Evolutionary conservation across 2,113 vertebrate genomes (phyloP), one percentile per base, ranked within the genome.

Genomic region (Bubo blakistoni): DNA sequence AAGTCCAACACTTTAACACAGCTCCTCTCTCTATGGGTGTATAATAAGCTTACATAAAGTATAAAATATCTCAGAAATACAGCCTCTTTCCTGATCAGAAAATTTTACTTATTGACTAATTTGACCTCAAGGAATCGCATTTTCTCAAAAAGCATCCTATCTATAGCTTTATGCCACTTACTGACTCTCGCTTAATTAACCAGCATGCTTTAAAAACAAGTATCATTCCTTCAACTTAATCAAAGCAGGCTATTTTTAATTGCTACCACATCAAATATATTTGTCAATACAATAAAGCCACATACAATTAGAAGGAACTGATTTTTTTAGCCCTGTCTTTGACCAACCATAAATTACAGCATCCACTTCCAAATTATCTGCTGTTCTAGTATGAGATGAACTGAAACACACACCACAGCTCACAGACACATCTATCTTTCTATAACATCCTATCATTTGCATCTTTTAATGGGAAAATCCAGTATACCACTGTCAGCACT

Each of bases 111-210:
- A 90, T 89, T 96, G 88, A 94, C 81, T 87, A 79, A 95, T 97
- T 69, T 94, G 61, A 91, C 46, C 54, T 74, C 85, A 27, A 66
- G 61, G 61, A 97, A 86, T 24, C 46, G n/a, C 88, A 85, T 91
- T 96, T 95, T 88, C 54, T 81, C 80, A 85, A 38, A 74, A 94
- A 55, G 42, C 84, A 94, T 70, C 55, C 61, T 91, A 51, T 58
- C 38, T 93, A 73, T n/a, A 76, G 27, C 87, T 95, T 92, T 82
- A 44, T 91, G 63, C 83, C 88, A 90, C 38, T 96, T 38, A 36
- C 61, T 81, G 92, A 81, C 91, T 88, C 59, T 78, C 90, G 77
- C 89, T 98, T 96, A 93, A 97, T 96, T 97, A 96, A 93, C 71
- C 72, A 94, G 57, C 62, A 79, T 86, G 55, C 58, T 96, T 98